Base-by-base conservation (phyloP, 92 coral and sea anemone genomes). In the Epizoanthus rinbou region DNA sequence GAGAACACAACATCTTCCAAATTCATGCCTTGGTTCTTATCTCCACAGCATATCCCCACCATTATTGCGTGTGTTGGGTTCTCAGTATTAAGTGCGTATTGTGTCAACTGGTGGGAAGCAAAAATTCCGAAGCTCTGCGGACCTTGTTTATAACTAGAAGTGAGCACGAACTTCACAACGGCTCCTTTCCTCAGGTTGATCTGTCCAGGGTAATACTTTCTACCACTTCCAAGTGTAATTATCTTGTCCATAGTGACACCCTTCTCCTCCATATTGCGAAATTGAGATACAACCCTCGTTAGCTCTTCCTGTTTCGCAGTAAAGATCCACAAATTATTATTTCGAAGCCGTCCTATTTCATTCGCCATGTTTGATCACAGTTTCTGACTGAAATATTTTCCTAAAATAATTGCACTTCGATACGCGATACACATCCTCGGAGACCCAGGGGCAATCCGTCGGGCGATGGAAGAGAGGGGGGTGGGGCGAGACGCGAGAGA, bases 221-320 rank as follows among this genome's bases (percentile, higher is more conserved):
- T 60, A n/a, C 19, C 65, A 60, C 2, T 28, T 0, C n/a, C 65
- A 43, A 10, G 10, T 0, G 10, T 0, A 43, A 43, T 43, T 43
- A 0, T 43, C 1, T 43, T 43, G 9, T 43, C 0, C 1, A 6
- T 60, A 60, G 65, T 60, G 5, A 60, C 65, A 60, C 31, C 31
- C 7, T 8, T 60, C 2, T 23, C 22, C 2, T 60, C 50, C 50
- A 5, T 2, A 60, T 23, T 60, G 10, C 65, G 21, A 16, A 60
- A 60, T 8, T 25, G 65, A 16, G 21, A 9, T 23, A 60, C 21
- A 60, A 60, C 23, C 23, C 10, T 60, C 2, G 3, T 60, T 60
- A 60, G n/a, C 23, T 60, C 65, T 23, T 60, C 65, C 4, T 60
- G 65, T 60, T 60, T 60, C 23, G 65, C 65, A 60, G 65, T 60